Evolutionary conservation across 1,140 invertebrate genomes (phyloP), one percentile per base, ranked within the genome.

Genomic region (Bradynema listronoti): DNA sequence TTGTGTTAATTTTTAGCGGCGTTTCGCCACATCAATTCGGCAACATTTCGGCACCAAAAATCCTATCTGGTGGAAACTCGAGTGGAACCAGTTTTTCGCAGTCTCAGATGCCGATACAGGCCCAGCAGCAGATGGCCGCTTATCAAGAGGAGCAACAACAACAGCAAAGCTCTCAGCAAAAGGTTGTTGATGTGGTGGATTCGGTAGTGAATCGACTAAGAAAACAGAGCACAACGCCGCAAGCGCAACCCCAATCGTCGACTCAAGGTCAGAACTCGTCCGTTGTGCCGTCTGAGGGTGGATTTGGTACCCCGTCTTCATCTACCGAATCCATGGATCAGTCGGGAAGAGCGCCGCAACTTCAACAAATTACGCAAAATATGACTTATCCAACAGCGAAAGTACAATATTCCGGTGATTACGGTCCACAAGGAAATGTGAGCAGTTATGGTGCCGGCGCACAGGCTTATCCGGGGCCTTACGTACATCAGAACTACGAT

Each of bases 181-280:
- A 61, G 42, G 59, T 61, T 41, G 45, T 56, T n/a, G 56, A 61
- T 27, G 57, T 61, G 6, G 59, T 61, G 16, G 59, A 61, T 32
- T 61, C 59, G n/a, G 59, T 61, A 24, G 59, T 61, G 3, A 56
- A 32, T 4, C 56, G 50, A 33, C 41, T 61, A 22, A 39, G 59
- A 16, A 32, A 41, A 43, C 50, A 61, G 39, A 57, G 19, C 25
- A 42, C 34, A 25, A 25, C 16, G 16, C 16, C 41, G 45, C 0
- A 2, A 22, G 25, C 16, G 11, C 11, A 39, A 39, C 19, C 36
- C 11, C 36, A 11, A 39, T 39, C 19, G 19, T 19, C 36, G 11
- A 11, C 36, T 11, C 11, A 39, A 39, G 36, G 19, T 11, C 19
- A 39, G 11, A 19, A 11, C 19, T 11, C 19, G 36, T 19, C 36